These are phyloP conservation scores for Poecilia velifera DNA, from an alignment of 2,797 vertebrate genomes.

Conservation along the genomic window DNA sequence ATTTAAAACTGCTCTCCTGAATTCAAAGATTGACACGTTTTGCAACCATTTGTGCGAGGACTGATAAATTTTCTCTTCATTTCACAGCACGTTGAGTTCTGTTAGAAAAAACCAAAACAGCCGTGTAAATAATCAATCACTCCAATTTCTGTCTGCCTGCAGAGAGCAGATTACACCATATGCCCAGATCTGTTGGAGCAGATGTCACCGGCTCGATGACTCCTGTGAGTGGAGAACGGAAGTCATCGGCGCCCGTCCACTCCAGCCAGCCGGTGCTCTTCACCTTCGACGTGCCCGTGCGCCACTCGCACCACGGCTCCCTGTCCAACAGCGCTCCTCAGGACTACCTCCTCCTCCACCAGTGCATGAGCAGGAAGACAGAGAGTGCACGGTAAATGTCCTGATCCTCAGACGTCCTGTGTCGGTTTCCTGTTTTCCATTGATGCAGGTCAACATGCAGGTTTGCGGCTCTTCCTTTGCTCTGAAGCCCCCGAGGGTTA, in stretches of 20 bases:
- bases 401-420: constrained; percentile 66
- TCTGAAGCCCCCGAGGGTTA: constrained; percentile 40
- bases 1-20: constrained; percentile 44
- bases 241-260: constrained; percentile 88
- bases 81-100: neutral
- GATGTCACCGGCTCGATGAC: constrained; percentile 84
- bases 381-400: constrained; percentile 90
- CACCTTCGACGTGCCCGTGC: constrained; percentile 91
- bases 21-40: constrained; percentile 36
- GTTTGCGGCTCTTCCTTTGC: constrained; percentile 69
- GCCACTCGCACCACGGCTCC: constrained; percentile 83
- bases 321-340: constrained; percentile 96
- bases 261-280: constrained; percentile 97
- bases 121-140: constrained; percentile 43
- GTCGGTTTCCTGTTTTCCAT: constrained; percentile 76
- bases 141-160: constrained; percentile 42
- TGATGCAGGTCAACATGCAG: constrained; percentile 77
- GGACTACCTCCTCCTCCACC: constrained; percentile 98
- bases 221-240: constrained; percentile 88
- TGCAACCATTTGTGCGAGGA: constrained; percentile 22
- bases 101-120: neutral
- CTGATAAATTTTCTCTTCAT: neutral
- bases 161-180: constrained; percentile 90
- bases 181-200: constrained; percentile 87
- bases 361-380: constrained; percentile 96